phyloP scores from a whole-genome alignment of 2,888 invertebrate genomes.

The Morpho deidamia region DNA sequence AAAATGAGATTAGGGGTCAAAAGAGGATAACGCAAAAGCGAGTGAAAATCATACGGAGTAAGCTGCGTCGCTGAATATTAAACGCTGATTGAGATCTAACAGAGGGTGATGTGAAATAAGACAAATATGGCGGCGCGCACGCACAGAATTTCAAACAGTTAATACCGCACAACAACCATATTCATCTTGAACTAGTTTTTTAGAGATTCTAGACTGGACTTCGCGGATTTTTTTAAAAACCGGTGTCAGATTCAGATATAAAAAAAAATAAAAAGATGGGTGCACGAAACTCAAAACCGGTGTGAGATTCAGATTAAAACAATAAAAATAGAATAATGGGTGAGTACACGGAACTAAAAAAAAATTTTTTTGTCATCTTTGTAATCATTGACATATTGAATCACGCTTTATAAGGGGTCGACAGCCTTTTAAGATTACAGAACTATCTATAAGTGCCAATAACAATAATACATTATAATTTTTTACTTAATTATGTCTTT shows the following conservation, averaged over 20 bases:
- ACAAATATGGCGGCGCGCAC: conserved; percentile 65
- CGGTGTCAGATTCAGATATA: neutral
- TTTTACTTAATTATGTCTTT: no score
- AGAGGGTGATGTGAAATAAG: conserved; percentile 66
- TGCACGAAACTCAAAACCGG: no score
- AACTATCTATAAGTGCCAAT: no score
- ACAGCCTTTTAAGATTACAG: no score
- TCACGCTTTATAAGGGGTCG: no score
- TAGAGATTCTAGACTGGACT: conserved; percentile 9
- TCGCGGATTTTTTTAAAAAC: neutral
- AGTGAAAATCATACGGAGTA: conserved; percentile 11
- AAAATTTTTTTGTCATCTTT: no score
- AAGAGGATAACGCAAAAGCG: conserved; percentile 1
- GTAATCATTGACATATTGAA: no score
- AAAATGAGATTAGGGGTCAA: conserved; percentile 3
- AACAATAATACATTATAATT: no score
- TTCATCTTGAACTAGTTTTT: conserved; percentile 37
- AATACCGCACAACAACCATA: conserved; percentile 35
- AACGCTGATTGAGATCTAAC: conserved; percentile 68
- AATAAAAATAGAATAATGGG: no score
- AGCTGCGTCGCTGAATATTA: conserved; percentile 44
- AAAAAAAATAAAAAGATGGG: no score
- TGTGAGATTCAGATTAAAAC: no score
- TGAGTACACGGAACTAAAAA: no score
- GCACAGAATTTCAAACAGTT: conserved; percentile 58